These are phyloP conservation scores for Poecilia velifera DNA, from an alignment of 2,797 vertebrate genomes.

Conservation along the genomic window DNA sequence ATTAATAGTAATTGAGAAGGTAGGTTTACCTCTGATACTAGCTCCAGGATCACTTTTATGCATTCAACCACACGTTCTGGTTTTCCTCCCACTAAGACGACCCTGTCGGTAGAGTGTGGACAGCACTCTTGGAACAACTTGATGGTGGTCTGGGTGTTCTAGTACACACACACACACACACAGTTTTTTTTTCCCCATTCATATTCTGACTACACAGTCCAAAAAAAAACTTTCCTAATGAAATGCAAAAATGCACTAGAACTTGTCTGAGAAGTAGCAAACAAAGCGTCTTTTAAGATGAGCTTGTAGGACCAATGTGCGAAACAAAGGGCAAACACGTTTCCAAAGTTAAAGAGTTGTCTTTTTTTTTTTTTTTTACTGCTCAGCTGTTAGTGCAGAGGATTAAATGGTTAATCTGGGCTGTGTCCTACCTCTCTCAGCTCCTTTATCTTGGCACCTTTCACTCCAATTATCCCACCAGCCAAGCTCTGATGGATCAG, in stretches of 20 bases:
- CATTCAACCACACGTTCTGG: constrained; percentile 96
- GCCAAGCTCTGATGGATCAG: constrained; percentile 98
- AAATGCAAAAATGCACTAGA: neutral
- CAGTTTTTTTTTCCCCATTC: neutral
- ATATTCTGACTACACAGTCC: neutral
- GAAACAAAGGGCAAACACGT: neutral
- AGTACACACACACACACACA: constrained; percentile 25
- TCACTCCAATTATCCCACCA: constrained; percentile 97
- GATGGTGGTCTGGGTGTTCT: constrained; percentile 99
- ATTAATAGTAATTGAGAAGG: neutral
- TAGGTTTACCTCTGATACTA: constrained; percentile 90
- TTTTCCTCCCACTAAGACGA: constrained; percentile 96
- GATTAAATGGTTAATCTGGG: constrained; percentile 9
- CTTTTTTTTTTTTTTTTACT: constrained; percentile 1
- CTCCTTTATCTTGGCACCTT: constrained; percentile 99
- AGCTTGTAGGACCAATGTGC: neutral
- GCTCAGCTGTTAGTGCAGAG: constrained; percentile 2
- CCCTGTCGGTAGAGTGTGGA: constrained; percentile 97
- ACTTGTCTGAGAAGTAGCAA: neutral
- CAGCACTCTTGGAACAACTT: constrained; percentile 99
- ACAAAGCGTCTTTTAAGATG: neutral
- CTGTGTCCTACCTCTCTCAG: constrained; percentile 89
- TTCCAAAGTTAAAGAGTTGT: constrained; percentile 6
- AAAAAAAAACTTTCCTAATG: neutral
- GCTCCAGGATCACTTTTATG: constrained; percentile 96